Conservation (phyloP, 2,888 invertebrate genomes). For the Machimus atricapillus region DNA sequence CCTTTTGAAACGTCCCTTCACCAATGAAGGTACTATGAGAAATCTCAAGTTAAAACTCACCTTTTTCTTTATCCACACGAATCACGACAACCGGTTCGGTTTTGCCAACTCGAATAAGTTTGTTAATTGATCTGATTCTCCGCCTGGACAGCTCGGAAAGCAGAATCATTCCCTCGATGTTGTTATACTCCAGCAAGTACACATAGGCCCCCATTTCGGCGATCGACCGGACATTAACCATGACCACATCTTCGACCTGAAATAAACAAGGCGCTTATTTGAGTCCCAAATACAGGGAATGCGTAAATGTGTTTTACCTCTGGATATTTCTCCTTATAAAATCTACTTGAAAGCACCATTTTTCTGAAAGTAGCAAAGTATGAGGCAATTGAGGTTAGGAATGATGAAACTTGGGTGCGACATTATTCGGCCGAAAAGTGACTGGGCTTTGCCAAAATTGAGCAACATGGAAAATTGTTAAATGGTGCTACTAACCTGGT, state of each 20-base stretch:
- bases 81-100: conserved; percentile 99
- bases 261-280: neutral
- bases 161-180: conserved; percentile 99
- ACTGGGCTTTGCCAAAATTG: neutral
- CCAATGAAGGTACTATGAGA: neutral
- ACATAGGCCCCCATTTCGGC: conserved; percentile 99
- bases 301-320: conserved; percentile 64
- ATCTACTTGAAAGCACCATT: conserved; percentile 93
- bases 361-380: conserved; percentile 26
- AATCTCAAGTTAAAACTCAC: conserved; percentile 61
- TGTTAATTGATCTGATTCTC: conserved; percentile 99
- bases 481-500: neutral
- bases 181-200: conserved; percentile 96
- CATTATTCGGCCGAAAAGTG: neutral
- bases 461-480: neutral
- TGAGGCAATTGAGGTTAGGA: conserved; percentile 4
- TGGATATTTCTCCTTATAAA: conserved; percentile 96
- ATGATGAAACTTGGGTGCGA: neutral
- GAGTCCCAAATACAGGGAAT: neutral
- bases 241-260: conserved; percentile 94
- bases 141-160: conserved; percentile 96
- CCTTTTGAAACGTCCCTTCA: neutral
- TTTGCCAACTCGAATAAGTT: conserved; percentile 97
- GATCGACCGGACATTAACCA: conserved; percentile 98
- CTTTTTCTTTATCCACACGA: conserved; percentile 99